Percentiles rank a stretch among this genome's conserved stretches.
Evolutionary conservation across 2,797 vertebrate genomes (phyloP).

Genomic region (Squalus acanthias): DNA sequence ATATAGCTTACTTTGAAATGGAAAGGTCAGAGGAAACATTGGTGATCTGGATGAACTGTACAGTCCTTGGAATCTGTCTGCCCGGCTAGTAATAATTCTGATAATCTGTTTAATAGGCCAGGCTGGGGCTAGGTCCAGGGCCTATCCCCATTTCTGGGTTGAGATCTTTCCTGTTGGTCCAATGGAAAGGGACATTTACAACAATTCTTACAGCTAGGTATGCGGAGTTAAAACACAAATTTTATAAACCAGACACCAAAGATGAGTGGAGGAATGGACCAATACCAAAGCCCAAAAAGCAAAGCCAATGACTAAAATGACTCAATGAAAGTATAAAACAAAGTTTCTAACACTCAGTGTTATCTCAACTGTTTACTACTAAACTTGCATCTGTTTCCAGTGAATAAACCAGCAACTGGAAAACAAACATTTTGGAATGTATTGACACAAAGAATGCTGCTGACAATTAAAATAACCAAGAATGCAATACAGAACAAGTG

Average conservation of each 20-base stretch:
- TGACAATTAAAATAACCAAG: background rate
- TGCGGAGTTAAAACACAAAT: background rate
- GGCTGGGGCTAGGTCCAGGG: background rate
- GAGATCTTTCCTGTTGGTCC: background rate
- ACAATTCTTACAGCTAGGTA: background rate
- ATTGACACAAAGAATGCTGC: background rate
- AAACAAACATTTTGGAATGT: background rate
- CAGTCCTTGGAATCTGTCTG: background rate
- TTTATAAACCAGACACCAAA: background rate
- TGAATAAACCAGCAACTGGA: background rate
- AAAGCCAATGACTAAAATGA: background rate
- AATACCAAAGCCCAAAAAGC: background rate
- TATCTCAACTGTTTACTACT: background rate
- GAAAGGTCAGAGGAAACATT: background rate
- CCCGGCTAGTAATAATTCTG: background rate
- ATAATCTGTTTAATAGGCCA: background rate
- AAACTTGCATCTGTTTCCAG: background rate
- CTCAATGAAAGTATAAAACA: background rate
- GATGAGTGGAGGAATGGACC: background rate
- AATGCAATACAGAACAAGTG: background rate
- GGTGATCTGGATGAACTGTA: background rate
- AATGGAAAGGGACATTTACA: background rate
- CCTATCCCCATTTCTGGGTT: background rate
- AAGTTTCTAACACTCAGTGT: background rate
- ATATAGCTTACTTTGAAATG: background rate